phyloP scores from a whole-genome alignment of 2,888 invertebrate genomes.

The Scaptomyza flava region DNA sequence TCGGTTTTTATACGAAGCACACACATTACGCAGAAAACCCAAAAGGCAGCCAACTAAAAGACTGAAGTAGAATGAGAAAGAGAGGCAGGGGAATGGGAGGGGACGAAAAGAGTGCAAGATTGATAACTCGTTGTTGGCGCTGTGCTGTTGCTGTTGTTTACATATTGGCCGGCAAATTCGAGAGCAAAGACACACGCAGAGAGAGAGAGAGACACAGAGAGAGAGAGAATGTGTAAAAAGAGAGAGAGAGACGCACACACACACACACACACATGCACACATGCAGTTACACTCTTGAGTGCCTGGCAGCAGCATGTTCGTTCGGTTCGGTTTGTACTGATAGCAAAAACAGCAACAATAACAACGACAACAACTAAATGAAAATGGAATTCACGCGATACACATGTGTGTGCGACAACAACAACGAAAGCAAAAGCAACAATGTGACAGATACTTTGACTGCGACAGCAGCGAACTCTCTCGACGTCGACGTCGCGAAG shows the following conservation, averaged over 20 bases:
- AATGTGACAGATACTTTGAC: conserved; percentile 22
- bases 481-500: conserved; percentile 22
- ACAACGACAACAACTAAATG: conserved; percentile 39
- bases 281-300: conserved; percentile 6
- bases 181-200: conserved; percentile 19
- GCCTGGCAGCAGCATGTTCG: conserved; percentile 66
- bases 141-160: conserved; percentile 71
- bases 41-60: not conserved
- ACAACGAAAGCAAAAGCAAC: conserved; percentile 23
- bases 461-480: conserved; percentile 48
- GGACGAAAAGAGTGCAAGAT: conserved; percentile 16
- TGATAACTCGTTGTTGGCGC: conserved; percentile 69
- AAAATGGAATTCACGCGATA: conserved; percentile 76
- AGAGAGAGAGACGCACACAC: conserved; percentile 19
- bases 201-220: conserved; percentile 17
- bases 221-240: not conserved
- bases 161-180: conserved; percentile 72
- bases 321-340: conserved; percentile 61
- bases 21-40: conserved; percentile 31
- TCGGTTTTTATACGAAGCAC: conserved; percentile 16
- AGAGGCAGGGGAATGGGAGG: conserved; percentile 1
- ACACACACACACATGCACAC: conserved; percentile 9
- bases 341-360: conserved; percentile 46
- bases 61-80: not conserved
- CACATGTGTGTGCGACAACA: conserved; percentile 62